Conservation (phyloP, 2,888 invertebrate genomes). For the Caenorhabditis zanzibari region DNA sequence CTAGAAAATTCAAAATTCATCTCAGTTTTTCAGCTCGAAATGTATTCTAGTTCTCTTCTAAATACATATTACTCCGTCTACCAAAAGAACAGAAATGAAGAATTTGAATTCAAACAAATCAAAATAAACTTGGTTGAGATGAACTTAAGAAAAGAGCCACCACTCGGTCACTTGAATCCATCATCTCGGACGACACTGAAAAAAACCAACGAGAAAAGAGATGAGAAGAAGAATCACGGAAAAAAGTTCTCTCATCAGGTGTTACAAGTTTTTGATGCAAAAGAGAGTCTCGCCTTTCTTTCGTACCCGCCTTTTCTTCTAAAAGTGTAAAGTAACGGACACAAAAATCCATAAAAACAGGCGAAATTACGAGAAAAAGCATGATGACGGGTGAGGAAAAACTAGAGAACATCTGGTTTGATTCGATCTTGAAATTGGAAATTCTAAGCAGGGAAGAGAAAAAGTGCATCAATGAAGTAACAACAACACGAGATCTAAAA, state of each 20-base stretch:
- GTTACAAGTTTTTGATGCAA: slow-evolving; percentile 50
- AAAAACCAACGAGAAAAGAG: slow-evolving; percentile 1
- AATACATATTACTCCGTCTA: not conserved
- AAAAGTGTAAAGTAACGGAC: slow-evolving; percentile 55
- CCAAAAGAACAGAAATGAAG: not conserved
- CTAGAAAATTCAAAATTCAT: too few species aligned
- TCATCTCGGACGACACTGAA: slow-evolving; percentile 41
- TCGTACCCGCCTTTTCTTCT: not conserved
- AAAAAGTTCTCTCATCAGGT: slow-evolving; percentile 52
- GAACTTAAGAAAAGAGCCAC: slow-evolving; percentile 6
- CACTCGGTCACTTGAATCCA: slow-evolving; percentile 36
- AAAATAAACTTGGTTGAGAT: not conserved
- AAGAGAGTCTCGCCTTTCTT: slow-evolving; percentile 4
- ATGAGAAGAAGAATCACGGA: slow-evolving; percentile 1
- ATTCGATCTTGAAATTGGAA: slow-evolving; percentile 50
- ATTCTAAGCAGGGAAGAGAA: slow-evolving; percentile 1
- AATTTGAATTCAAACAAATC: not conserved
- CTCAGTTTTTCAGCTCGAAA: too few species aligned
- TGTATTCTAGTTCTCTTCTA: too few species aligned
- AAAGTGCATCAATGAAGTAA: slow-evolving; percentile 35
- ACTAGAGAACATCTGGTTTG: slow-evolving; percentile 47
- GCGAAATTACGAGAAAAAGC: slow-evolving; percentile 42
- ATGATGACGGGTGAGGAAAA: slow-evolving; percentile 18
- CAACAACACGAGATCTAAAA: slow-evolving; percentile 16
- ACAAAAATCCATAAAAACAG: slow-evolving; percentile 60